phyloP scores from a whole-genome alignment of 2,888 invertebrate genomes.

The Escarpia spicata region DNA sequence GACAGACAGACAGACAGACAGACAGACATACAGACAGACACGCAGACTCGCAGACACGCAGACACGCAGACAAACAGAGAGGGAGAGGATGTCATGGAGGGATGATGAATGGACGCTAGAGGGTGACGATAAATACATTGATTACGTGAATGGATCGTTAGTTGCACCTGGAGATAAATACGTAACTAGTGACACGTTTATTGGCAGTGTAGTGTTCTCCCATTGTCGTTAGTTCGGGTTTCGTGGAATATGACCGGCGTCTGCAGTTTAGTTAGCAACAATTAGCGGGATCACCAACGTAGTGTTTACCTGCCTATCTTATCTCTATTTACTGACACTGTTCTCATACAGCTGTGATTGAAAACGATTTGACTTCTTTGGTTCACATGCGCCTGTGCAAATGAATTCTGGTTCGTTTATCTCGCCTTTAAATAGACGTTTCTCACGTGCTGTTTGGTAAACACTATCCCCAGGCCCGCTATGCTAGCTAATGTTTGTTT shows the following conservation, averaged over 20 bases:
- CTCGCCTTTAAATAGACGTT: background rate
- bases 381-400: background rate
- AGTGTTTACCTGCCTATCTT: background rate
- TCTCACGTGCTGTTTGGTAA: slow-evolving; percentile 16
- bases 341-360: background rate
- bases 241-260: background rate
- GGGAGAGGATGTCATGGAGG: background rate
- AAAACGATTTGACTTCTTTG: background rate
- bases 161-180: background rate
- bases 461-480: background rate
- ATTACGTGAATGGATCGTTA: background rate
- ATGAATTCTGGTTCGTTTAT: background rate
- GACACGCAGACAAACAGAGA: background rate
- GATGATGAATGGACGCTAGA: background rate
- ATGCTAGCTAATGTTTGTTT: background rate
- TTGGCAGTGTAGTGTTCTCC: background rate
- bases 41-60: background rate
- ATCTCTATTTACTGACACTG: background rate
- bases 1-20: background rate
- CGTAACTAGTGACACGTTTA: background rate
- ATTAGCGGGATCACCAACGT: slow-evolving; percentile 11
- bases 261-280: background rate
- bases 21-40: too few species aligned
- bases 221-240: background rate
- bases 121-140: background rate